Conservation (phyloP, 2,113 vertebrate species). For the Megalops atlanticus region DNA sequence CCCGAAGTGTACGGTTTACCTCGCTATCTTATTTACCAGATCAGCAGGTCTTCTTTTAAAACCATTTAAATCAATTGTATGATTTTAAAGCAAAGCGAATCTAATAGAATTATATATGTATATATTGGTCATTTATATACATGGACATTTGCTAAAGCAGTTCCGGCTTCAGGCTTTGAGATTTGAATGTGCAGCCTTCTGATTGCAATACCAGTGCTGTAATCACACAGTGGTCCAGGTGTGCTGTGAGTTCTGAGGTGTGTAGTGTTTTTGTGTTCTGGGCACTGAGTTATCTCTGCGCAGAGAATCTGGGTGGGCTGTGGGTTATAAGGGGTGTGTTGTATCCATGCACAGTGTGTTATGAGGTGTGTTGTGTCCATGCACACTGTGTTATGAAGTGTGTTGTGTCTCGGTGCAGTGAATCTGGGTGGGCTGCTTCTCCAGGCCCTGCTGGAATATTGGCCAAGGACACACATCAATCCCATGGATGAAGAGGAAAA, state of each 20-base stretch:
- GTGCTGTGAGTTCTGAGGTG: neutral
- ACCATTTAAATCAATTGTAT: no score
- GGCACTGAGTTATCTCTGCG: constrained; percentile 5
- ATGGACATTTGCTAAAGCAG: no score
- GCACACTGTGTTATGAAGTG: neutral
- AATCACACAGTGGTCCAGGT: neutral
- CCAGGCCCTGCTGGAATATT: constrained; percentile 94
- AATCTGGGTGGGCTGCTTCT: constrained; percentile 94
- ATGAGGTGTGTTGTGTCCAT: neutral
- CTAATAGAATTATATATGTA: no score
- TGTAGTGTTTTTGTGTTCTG: neutral
- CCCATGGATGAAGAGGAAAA: constrained; percentile 98
- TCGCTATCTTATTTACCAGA: neutral
- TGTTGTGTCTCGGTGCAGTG: constrained; percentile 62
- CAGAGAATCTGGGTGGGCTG: constrained; percentile 92
- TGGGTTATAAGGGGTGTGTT: no score
- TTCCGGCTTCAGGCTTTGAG: no score
- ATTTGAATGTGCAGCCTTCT: neutral
- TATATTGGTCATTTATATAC: no score
- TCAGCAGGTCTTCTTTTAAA: no score
- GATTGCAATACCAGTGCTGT: no score
- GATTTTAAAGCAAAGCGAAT: no score
- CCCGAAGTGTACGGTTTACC: constrained; percentile 83
- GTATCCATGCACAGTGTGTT: neutral
- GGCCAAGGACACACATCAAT: constrained; percentile 95